phyloP scores from a whole-genome alignment of 1,140 invertebrate species.

The Sinella curviseta region DNA sequence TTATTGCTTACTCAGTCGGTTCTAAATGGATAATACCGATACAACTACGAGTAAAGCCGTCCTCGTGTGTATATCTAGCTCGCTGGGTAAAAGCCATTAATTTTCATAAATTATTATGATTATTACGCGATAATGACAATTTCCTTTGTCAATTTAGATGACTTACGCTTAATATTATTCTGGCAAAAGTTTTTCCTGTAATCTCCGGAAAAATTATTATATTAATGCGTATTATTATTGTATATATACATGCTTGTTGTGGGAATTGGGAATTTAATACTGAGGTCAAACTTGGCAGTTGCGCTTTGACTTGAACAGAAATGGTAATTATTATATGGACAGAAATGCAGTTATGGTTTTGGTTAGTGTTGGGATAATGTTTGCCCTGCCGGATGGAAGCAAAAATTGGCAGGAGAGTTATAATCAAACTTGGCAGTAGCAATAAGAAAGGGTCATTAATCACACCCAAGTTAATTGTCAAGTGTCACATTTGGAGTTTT shows the following conservation, averaged over 20 bases:
- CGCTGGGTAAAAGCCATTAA: background rate
- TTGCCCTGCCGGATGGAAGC: background rate
- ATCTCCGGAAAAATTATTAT: background rate
- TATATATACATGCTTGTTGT: background rate
- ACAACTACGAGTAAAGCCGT: no score
- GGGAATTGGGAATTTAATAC: background rate
- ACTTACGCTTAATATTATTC: background rate
- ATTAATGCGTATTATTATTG: background rate
- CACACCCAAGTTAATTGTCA: slow-evolving; percentile 21
- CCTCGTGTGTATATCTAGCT: no score
- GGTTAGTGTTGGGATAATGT: background rate
- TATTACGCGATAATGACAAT: background rate
- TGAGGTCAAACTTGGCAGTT: background rate
- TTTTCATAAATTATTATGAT: background rate
- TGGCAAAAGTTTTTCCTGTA: background rate
- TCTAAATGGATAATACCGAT: background rate
- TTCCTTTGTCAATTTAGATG: background rate
- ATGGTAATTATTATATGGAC: no score
- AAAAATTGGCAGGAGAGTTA: background rate
- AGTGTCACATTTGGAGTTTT: slow-evolving; percentile 20
- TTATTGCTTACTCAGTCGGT: background rate
- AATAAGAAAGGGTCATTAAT: slow-evolving; percentile 22
- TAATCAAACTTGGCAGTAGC: slow-evolving; percentile 6
- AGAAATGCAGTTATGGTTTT: background rate
- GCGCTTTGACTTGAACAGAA: no score